Evolutionary conservation across 2,888 invertebrate genomes (phyloP).

Genomic region (Parnassius glacialis): DNA sequence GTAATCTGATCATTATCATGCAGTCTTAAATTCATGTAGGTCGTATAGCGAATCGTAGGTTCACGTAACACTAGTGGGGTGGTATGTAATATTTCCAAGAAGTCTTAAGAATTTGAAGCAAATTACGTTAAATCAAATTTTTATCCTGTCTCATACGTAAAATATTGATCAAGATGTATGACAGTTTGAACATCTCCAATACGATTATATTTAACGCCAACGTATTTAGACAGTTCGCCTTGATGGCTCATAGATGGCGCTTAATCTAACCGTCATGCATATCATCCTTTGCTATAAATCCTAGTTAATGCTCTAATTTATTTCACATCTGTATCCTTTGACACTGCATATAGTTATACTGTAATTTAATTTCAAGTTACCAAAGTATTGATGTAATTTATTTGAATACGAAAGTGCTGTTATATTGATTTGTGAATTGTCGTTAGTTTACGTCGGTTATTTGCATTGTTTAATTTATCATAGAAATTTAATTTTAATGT

Average conservation of each 20-base stretch:
- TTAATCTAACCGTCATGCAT: background rate
- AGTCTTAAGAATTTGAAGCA: no score
- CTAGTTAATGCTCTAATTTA: slow-evolving; percentile 5
- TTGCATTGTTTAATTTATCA: slow-evolving; percentile 24
- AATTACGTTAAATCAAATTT: no score
- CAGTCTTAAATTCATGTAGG: slow-evolving; percentile 11
- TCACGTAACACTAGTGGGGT: slow-evolving; percentile 4
- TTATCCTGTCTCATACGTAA: no score
- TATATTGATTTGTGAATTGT: slow-evolving; percentile 32
- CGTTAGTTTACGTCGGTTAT: slow-evolving; percentile 17
- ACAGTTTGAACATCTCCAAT: no score
- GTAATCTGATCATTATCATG: slow-evolving; percentile 28
- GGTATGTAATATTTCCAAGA: background rate
- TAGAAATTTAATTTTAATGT: slow-evolving; percentile 17
- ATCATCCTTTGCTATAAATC: background rate
- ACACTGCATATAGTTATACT: slow-evolving; percentile 46
- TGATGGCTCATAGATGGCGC: no score
- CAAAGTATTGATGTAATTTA: slow-evolving; percentile 62
- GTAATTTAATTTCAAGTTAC: slow-evolving; percentile 68
- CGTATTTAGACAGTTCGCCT: no score
- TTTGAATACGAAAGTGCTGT: slow-evolving; percentile 27
- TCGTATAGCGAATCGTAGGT: slow-evolving; percentile 25
- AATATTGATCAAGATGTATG: no score
- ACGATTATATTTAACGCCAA: no score
- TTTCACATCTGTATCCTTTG: slow-evolving; percentile 3